Conservation (phyloP, 2,113 vertebrate genomes). For the Eudyptes chrysolophus region DNA sequence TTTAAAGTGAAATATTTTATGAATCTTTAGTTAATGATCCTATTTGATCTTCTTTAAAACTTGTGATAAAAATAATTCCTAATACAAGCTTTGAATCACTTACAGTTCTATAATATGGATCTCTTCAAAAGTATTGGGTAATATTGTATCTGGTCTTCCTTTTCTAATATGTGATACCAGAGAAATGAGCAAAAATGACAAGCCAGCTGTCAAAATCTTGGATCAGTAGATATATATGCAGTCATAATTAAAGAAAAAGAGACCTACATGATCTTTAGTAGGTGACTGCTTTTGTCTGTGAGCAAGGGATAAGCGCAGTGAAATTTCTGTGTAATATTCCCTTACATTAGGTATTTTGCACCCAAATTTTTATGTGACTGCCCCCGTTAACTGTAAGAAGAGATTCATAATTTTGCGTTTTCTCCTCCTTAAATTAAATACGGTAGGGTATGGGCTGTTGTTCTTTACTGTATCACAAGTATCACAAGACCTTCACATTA, state of each 20-base stretch:
- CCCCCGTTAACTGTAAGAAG: not conserved
- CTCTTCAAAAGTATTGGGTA: not conserved
- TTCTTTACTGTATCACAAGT: not conserved
- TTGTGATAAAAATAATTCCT: not conserved
- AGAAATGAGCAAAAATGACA: not conserved
- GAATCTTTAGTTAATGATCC: not conserved
- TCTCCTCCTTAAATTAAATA: not conserved
- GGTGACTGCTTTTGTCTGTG: not conserved
- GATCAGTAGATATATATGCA: not conserved
- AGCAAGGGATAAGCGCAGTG: not conserved
- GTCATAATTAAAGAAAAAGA: not conserved
- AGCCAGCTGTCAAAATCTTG: not conserved
- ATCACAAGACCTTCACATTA: not conserved
- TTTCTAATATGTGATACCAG: not conserved
- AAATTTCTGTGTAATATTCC: not conserved
- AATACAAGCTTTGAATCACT: not conserved
- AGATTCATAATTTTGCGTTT: not conserved
- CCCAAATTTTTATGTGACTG: not conserved
- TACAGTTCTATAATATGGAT: not conserved
- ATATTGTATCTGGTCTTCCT: not conserved
- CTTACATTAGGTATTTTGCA: not conserved
- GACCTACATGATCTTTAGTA: not conserved
- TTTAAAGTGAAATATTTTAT: not conserved
- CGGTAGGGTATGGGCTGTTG: not conserved
- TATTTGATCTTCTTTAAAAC: not conserved